These are phyloP conservation scores for Conopomorpha cramerella DNA, from an alignment of 1,140 invertebrate species.

Conservation along the genomic window DNA sequence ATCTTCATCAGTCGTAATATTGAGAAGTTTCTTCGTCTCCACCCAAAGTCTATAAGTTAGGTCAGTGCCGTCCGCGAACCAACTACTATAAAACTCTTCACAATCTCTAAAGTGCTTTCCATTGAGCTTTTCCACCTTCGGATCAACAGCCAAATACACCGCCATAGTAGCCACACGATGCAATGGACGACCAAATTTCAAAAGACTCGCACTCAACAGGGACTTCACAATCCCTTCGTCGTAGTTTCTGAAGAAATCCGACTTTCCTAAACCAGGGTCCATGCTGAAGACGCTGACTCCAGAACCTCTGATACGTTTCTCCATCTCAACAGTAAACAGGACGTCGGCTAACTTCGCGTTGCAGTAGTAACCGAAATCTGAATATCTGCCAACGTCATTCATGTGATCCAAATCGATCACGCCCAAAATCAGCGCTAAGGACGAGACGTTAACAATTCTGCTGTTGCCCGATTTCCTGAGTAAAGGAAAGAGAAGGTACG, in stretches of 20 bases:
- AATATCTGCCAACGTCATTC: too few relatives aligned
- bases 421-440: constrained; percentile 59
- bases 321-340: constrained; percentile 71
- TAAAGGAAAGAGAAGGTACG: constrained; percentile 65
- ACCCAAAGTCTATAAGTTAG: constrained; percentile 21
- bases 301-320: constrained; percentile 56
- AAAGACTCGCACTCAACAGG: constrained; percentile 14
- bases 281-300: constrained; percentile 72
- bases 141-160: constrained; percentile 69
- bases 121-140: constrained; percentile 62
- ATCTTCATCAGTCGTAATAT: constrained; percentile 17
- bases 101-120: constrained; percentile 65
- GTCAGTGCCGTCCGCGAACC: constrained; percentile 19
- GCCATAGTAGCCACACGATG: constrained; percentile 74
- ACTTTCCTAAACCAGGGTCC: constrained; percentile 81
- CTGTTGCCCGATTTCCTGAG: constrained; percentile 41
- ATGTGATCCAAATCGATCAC: too few relatives aligned
- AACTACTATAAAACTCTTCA: constrained; percentile 26
- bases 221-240: constrained; percentile 48
- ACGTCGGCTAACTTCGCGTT: constrained; percentile 77
- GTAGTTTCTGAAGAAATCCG: constrained; percentile 71
- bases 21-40: constrained; percentile 18
- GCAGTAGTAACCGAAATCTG: too few relatives aligned
- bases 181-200: constrained; percentile 46
- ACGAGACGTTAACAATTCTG: constrained; percentile 73